Conservation (phyloP, 2,888 invertebrate genomes). For the Cheilosia vernalis region DNA sequence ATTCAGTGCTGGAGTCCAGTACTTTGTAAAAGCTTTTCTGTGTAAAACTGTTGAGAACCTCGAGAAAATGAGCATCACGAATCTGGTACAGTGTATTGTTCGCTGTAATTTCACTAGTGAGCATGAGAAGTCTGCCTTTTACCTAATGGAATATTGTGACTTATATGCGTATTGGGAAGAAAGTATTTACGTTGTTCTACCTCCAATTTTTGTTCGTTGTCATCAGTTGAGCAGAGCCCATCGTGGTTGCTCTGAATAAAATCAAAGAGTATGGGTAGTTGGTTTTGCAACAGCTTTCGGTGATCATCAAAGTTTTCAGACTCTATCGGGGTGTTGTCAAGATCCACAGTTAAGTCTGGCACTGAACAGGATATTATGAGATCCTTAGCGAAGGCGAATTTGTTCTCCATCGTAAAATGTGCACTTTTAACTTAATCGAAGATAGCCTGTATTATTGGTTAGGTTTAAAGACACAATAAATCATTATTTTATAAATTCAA, state of each 20-base stretch:
- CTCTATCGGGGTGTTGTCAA: slow-evolving; percentile 78
- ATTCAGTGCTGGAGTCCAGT: neutral
- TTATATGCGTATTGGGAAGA: neutral
- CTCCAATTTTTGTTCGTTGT: slow-evolving; percentile 38
- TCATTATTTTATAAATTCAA: slow-evolving; percentile 42
- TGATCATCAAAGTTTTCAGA: slow-evolving; percentile 78
- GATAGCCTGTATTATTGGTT: neutral
- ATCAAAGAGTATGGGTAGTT: slow-evolving; percentile 80
- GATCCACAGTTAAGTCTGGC: slow-evolving; percentile 78
- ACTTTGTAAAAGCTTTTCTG: slow-evolving; percentile 35
- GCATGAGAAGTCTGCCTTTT: slow-evolving; percentile 76
- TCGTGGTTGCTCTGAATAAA: slow-evolving; percentile 77
- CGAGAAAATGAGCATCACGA: slow-evolving; percentile 73
- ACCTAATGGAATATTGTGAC: slow-evolving; percentile 75
- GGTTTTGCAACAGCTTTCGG: slow-evolving; percentile 76
- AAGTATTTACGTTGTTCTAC: neutral
- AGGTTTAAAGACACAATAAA: slow-evolving; percentile 2
- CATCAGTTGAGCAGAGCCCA: slow-evolving; percentile 47
- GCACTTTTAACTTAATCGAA: slow-evolving; percentile 6
- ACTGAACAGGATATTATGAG: slow-evolving; percentile 77
- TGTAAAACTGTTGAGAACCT: slow-evolving; percentile 77
- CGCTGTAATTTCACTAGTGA: slow-evolving; percentile 80
- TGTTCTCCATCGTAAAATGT: slow-evolving; percentile 47
- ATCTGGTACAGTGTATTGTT: slow-evolving; percentile 77
- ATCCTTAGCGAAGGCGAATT: slow-evolving; percentile 51